Percentiles rank a stretch among this genome's conserved stretches.
Evolutionary conservation across 1,140 invertebrate genomes (phyloP).

Genomic region (Saccostrea cuccullata): DNA sequence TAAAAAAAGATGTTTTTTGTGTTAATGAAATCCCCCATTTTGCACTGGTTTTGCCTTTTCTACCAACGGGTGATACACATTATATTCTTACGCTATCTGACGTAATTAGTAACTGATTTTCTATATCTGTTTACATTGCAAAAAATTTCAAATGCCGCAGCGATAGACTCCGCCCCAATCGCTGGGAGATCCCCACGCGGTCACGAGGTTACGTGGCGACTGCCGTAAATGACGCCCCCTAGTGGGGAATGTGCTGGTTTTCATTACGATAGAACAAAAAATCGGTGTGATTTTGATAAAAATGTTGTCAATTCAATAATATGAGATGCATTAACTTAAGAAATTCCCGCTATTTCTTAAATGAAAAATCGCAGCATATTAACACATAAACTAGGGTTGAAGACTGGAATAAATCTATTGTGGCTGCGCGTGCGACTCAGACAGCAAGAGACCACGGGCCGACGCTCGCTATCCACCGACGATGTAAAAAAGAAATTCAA

Average conservation of each 20-base stretch:
- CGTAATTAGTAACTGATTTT: conserved; percentile 32
- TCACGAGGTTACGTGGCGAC: neutral
- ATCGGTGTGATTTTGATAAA: conserved; percentile 38
- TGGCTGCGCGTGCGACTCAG: neutral
- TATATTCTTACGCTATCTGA: conserved; percentile 24
- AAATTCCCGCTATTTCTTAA: conserved; percentile 40
- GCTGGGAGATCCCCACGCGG: conserved; percentile 11
- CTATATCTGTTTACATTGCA: conserved; percentile 18
- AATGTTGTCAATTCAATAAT: conserved; percentile 39
- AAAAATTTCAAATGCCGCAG: neutral
- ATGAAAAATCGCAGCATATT: conserved; percentile 43
- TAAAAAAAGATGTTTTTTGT: conserved; percentile 2
- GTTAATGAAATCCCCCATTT: neutral
- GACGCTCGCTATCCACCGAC: neutral
- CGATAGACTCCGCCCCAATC: conserved; percentile 13
- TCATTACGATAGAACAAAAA: conserved; percentile 28
- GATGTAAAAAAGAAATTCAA: neutral
- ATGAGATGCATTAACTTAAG: conserved; percentile 37
- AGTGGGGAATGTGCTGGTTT: conserved; percentile 15
- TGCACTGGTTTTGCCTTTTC: neutral
- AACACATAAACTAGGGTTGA: conserved; percentile 23
- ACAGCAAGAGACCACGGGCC: neutral
- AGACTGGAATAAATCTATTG: conserved; percentile 18
- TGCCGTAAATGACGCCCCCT: conserved; percentile 27
- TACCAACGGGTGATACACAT: neutral